Conservation (phyloP, 35 echinoderm and acorn worm species). For the Lytechinus variegatus region DNA sequence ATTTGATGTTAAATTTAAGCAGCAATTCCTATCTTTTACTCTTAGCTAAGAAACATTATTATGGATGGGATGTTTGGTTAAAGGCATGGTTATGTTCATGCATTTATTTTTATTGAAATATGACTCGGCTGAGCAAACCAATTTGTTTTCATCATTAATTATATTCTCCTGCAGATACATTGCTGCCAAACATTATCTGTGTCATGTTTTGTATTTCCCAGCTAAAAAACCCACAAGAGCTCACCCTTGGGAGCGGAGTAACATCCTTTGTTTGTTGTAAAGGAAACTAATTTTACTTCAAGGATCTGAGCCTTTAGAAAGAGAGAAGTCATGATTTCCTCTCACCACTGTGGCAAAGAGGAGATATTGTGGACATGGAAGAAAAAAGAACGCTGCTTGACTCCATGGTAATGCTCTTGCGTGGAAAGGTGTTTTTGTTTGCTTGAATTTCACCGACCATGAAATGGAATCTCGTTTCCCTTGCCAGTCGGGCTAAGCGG, state of each 20-base stretch:
- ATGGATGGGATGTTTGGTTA: too few relatives aligned
- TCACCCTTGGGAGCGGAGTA: background rate
- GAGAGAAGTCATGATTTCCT: background rate
- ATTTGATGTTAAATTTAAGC: too few relatives aligned
- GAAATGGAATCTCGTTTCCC: slow-evolving; percentile 17
- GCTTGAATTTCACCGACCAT: slow-evolving; percentile 9
- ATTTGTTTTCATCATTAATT: too few relatives aligned
- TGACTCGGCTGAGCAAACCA: too few relatives aligned
- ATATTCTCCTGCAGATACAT: too few relatives aligned
- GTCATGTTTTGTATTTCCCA: too few relatives aligned
- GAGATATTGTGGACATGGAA: background rate
- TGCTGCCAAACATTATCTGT: too few relatives aligned
- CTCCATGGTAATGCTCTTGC: background rate
- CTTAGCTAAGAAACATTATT: too few relatives aligned
- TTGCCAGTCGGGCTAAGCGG: background rate
- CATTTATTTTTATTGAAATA: too few relatives aligned
- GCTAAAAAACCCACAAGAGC: too few relatives aligned
- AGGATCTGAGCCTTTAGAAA: background rate
- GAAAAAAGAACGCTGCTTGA: background rate
- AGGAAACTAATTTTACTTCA: background rate
- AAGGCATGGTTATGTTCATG: too few relatives aligned
- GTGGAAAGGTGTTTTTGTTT: background rate
- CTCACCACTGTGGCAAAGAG: background rate
- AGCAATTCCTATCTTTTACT: too few relatives aligned
- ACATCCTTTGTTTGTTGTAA: background rate